Evolutionary conservation across 2,113 vertebrate species (phyloP), one percentile per base, ranked within the genome.

Genomic region (Nothoprocta pentlandii): DNA sequence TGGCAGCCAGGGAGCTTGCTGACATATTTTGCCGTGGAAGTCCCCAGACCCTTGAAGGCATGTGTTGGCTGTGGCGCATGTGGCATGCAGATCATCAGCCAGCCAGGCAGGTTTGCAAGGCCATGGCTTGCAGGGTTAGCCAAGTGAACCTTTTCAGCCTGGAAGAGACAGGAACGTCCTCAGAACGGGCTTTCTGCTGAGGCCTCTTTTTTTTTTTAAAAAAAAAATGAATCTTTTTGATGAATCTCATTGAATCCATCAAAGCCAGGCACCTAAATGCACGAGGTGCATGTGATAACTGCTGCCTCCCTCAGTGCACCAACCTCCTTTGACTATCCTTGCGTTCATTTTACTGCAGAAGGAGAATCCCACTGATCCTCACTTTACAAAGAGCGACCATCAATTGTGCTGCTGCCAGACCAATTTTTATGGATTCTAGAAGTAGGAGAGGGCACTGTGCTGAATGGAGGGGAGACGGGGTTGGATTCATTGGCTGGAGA

Each of bases 251-350:
- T 49, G 73, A 82, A 73, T 13, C 10, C 7, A 49, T 58, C 36
- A 62, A 54, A 87, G n/a, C 6, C 63, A 34, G n/a, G 47, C 44
- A 53, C 6, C 39, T 64, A 58, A 12, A 12, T 1, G 2, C 11
- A 23, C 7, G 4, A 0, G 1, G 53, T 2, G 0, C 0, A 0
- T 39, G 16, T 5, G 28, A 92, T 17, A 16, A 13, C 44, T 73
- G 68, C 46, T 1, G 1, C 16, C 26, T 22, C 8, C 8, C 0
- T 5, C 6, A n/a, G 21, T 30, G 20, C 28, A 39, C 56, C 26
- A 68, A 32, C 26, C 28, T 16, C 39, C 16, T 41, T 62, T 23
- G 39, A 28, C 36, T 17, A 41, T 22, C 19, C 6, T 36, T 30
- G 26, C 39, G 8, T 12, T 49, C 58, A 71, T 8, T 61, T 62